Conservation (phyloP, 1,140 invertebrate species). For the Copidosoma floridanum region DNA sequence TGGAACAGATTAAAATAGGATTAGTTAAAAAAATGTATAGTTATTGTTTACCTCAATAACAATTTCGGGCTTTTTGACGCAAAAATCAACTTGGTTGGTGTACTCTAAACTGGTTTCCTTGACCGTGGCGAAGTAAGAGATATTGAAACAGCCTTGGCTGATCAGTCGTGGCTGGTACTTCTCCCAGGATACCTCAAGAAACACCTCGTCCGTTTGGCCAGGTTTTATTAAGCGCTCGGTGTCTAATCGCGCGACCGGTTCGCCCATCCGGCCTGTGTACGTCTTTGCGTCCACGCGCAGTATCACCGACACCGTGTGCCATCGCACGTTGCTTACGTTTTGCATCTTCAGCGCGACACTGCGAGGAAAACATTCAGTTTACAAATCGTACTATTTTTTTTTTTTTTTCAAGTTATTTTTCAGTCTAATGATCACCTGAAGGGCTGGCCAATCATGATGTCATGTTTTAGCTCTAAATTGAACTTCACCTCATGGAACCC, state of each 20-base stretch:
- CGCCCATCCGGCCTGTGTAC: conserved; percentile 75
- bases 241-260: conserved; percentile 69
- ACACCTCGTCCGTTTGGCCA: conserved; percentile 64
- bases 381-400: too few species aligned
- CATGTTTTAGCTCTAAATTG: conserved; percentile 78
- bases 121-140: conserved; percentile 77
- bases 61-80: conserved; percentile 85
- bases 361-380: too few species aligned
- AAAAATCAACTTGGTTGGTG: conserved; percentile 85
- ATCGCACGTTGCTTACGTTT: conserved; percentile 66
- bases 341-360: conserved; percentile 68
- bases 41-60: conserved; percentile 73
- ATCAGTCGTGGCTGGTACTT: conserved; percentile 77
- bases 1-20: too few species aligned
- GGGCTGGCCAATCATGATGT: conserved; percentile 82
- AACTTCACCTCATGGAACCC: conserved; percentile 86
- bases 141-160: conserved; percentile 81
- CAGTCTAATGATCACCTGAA: conserved; percentile 75
- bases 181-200: conserved; percentile 71
- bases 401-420: too few species aligned
- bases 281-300: conserved; percentile 76
- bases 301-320: conserved; percentile 68
- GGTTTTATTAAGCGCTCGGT: conserved; percentile 66
- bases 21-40: too few species aligned
- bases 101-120: conserved; percentile 83